These are phyloP conservation scores for Enteromius trimaculatus DNA, from an alignment of 2,797 vertebrate species.

Conservation along the genomic window DNA sequence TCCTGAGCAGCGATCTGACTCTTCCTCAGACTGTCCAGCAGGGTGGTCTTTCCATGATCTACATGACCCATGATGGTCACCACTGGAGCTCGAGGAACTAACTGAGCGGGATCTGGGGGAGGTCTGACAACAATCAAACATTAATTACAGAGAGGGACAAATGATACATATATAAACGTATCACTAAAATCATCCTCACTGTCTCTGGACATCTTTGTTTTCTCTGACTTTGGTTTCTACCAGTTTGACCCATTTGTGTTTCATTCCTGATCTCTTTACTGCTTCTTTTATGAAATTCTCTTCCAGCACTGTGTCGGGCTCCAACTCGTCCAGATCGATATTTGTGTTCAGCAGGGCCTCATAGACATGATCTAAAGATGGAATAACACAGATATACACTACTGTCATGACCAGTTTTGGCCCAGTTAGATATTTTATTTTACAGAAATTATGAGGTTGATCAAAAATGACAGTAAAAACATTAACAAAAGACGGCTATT, in stretches of 20 bases:
- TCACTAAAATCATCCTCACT: conserved; percentile 71
- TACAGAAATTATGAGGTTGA: background rate
- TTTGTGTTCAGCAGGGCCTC: conserved; percentile 85
- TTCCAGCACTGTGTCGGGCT: conserved; percentile 78
- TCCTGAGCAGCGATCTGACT: conserved; percentile 86
- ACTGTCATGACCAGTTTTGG: background rate
- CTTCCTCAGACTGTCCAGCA: conserved; percentile 91
- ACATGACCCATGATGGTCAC: conserved; percentile 97
- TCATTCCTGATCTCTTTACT: conserved; percentile 88
- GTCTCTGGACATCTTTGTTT: conserved; percentile 83
- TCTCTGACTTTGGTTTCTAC: conserved; percentile 75
- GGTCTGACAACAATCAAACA: conserved; percentile 61
- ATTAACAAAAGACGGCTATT: background rate
- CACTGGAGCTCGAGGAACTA: conserved; percentile 83
- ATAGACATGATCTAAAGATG: conserved; percentile 80
- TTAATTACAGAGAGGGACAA: background rate
- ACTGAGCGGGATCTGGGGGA: conserved; percentile 75
- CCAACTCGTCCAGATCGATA: conserved; percentile 77
- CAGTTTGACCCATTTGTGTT: conserved; percentile 83
- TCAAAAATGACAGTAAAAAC: background rate
- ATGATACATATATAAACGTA: background rate
- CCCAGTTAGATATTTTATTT: background rate
- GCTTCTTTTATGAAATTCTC: conserved; percentile 85
- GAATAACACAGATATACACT: background rate
- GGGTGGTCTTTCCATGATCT: conserved; percentile 94